Evolutionary conservation across 2,797 vertebrate genomes (phyloP), one percentile per base, ranked within the genome.

Genomic region (Xenopus petersii): DNA sequence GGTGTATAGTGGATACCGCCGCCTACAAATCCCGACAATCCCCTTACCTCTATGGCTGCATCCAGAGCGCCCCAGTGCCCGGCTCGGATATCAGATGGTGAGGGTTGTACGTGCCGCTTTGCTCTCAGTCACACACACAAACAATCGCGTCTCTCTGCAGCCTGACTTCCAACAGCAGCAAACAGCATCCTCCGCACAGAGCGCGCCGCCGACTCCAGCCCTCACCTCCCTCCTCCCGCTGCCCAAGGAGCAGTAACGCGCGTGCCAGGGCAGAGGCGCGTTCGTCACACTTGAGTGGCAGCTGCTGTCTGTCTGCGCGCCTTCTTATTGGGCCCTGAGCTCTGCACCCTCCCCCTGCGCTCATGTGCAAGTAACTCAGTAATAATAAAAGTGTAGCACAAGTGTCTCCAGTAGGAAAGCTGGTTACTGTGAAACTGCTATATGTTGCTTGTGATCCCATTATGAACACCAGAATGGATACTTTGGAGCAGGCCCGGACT

Each of bases 171-270:
- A 30, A 30, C 26, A 30, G 26, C 26, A 60, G 21, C 58, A 60
- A 77, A 70, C 51, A 67, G 75, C 70, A 78, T 73, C 75, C 71
- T 51, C 61, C 51, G 26, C 66, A 56, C 66, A 4, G 13, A 12
- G 71, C 71, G 76, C 76, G 71, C 71, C 12, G 58, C 70, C 58
- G 12, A 46, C 51, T n/a, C 60, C 17, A 12, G 36, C 2, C 3
- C 36, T 4, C 8, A 12, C 47, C 21, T 64, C 72, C 64, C 55
- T 63, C 26, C 26, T 30, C 36, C 49, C 63, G 7, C 10, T 54
- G 74, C 58, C 46, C 68, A 16, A 36, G 59, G 10, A 30, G 21
- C 51, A 11, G 42, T 33, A 47, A 59, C 67, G 17, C 21, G 58
- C 58, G 10, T 26, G 10, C 58, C 58, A 24, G 3, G 16, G n/a